phyloP scores from a whole-genome alignment of 1,140 invertebrate species.

The roundworm (Caenorhabditis elegans) region DNA sequence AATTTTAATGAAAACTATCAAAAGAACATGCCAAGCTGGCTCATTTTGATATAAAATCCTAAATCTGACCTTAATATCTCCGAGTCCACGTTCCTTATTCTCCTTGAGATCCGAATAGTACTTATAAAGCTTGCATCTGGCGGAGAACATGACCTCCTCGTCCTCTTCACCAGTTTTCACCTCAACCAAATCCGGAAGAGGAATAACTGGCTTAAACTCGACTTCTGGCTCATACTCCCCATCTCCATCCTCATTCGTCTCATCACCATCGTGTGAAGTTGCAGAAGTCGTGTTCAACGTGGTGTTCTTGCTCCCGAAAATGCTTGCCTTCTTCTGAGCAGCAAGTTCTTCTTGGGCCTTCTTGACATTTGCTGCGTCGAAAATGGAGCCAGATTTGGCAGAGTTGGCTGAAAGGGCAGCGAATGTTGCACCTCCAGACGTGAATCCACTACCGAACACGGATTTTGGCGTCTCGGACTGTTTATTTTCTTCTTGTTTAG shows the following conservation, averaged over 20 bases:
- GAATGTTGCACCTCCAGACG: background rate
- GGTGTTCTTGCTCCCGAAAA: background rate
- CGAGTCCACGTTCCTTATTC: slow-evolving; percentile 70
- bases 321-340: background rate
- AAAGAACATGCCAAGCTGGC: no score
- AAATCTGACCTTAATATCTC: slow-evolving; percentile 67
- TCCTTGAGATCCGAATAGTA: slow-evolving; percentile 59
- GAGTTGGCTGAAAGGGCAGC: background rate
- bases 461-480: background rate
- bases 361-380: background rate
- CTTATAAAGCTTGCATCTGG: slow-evolving; percentile 57
- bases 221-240: slow-evolving; percentile 67
- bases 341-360: background rate
- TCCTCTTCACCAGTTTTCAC: slow-evolving; percentile 61
- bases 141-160: slow-evolving; percentile 56
- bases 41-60: no score
- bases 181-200: slow-evolving; percentile 67
- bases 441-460: background rate
- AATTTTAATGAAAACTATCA: no score
- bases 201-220: slow-evolving; percentile 69
- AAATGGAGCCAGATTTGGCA: background rate
- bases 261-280: background rate
- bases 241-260: slow-evolving; percentile 35
- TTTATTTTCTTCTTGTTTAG: background rate
- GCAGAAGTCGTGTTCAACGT: background rate